phyloP scores from a whole-genome alignment of 2,797 vertebrate species.

The Sardinella longiceps region DNA sequence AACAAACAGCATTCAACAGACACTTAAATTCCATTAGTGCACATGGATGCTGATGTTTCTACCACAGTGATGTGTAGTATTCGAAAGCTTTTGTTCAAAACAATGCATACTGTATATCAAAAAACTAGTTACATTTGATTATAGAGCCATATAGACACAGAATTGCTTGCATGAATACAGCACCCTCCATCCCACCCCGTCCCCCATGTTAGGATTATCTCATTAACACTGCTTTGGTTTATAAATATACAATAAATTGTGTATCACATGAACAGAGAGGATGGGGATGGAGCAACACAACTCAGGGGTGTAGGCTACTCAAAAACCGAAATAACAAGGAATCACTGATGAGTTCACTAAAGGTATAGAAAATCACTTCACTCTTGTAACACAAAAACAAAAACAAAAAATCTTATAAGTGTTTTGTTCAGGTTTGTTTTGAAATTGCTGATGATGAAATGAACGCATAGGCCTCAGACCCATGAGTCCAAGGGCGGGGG shows the following conservation, averaged over 20 bases:
- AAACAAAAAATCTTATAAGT: background rate
- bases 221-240: conserved; percentile 16
- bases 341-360: conserved; percentile 14
- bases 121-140: conserved; percentile 21
- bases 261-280: background rate
- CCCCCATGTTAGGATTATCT: conserved; percentile 22
- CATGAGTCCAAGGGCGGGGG: conserved; percentile 99
- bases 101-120: conserved; percentile 24
- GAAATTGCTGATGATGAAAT: conserved; percentile 13
- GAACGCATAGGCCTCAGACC: conserved; percentile 80
- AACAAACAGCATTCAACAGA: conserved; percentile 11
- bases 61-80: conserved; percentile 25
- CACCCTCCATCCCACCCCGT: background rate
- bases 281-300: conserved; percentile 17
- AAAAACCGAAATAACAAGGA: conserved; percentile 15
- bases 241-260: conserved; percentile 16
- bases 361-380: conserved; percentile 23
- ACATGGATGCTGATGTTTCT: conserved; percentile 22
- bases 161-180: conserved; percentile 13
- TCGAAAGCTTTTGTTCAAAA: conserved; percentile 22
- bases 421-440: conserved; percentile 15
- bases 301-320: conserved; percentile 1
- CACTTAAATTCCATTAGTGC: background rate
- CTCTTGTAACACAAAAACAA: conserved; percentile 27
- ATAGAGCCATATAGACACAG: conserved; percentile 23